Evolutionary conservation across 2,888 invertebrate species (phyloP), one percentile per base, ranked within the genome.

Genomic region (Steromphala cineraria): DNA sequence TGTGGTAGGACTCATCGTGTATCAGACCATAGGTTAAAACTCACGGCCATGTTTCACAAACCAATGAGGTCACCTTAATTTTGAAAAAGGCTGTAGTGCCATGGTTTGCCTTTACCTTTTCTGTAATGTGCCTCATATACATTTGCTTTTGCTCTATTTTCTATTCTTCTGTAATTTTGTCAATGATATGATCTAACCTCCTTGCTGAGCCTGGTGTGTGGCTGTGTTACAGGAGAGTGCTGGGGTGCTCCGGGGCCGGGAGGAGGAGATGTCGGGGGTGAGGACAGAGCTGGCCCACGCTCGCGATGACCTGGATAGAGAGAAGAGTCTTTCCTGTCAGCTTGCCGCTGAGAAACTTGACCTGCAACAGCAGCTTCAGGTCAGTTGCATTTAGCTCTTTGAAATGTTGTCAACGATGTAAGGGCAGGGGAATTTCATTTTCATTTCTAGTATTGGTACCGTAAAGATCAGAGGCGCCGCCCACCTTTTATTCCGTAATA

Each of bases 341-440:
- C 46, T 87, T 4, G 84, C 85, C 40, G 83, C 87, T 15, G 87
- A 89, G 81, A 87, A 86, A 78, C 85, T 84, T 0, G 86, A 87
- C 78, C 80, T 88, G 21, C 87, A 88, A 78, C 87, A 88, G 56
- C 88, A 88, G 79, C 80, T 89, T 52, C 86, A 89, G 87, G 89
- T 88, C 74, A 36, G 76, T 46, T 46, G 1, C 46, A 5, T 28
- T 21, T 24, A 0, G 10, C 28, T 62, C 15, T 2, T 8, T 62
- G 28, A 0, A 28, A 15, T 28, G 21, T 2, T 19, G 21, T 8
- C 4, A 4, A 19, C 4, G 55, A 2, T 19, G 21, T 55, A 5
- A n/a, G n/a, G n/a, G n/a, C n/a, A n/a, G n/a, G n/a, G n/a, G n/a
- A n/a, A n/a, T n/a, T n/a, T n/a, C n/a, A n/a, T n/a, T n/a, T n/a